Base-by-base conservation (phyloP, 2,888 invertebrate species). In the Megalurothrips usitatus region DNA sequence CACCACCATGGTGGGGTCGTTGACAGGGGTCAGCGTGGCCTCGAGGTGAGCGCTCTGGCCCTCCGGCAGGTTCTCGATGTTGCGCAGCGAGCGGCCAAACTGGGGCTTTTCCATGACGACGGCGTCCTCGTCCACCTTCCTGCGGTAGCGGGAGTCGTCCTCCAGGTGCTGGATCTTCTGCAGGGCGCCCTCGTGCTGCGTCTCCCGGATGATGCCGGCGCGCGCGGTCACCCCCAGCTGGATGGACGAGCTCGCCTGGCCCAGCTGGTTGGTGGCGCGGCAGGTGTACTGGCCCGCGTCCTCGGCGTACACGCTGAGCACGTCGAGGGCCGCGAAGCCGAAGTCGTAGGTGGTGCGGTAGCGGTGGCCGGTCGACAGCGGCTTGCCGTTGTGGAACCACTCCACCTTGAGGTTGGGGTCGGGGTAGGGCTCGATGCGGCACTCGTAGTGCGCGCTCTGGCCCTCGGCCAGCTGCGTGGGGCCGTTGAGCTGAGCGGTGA, bases 1-100 rank as follows among this genome's bases (percentile, higher is more conserved):
- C 14, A 99, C 97, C 84, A 94, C 93, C 98, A 99, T 98, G 12
- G 97, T 97, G 8, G 99, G 97, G 87, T 99, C 99, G 85, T 98
- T 98, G 63, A 98, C 96, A 0, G 99, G 99, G 0, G 97, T 96
- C 52, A 99, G 89, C 9, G 97, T 97, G 0, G 97, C 97, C 88
- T 98, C 98, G 84, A 98, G 89, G 87, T 98, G 98, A 82, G 96
- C 94, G 81, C 94, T 94, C 82, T 91, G 91, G 34, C 97, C 97
- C 89, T 98, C 98, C 17, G 93, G 90, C 23, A 96, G 91, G 85
- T 94, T 93, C 84, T 94, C 95, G 81, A 92, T 89, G 85, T 94
- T 96, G 86, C 95, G 95, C 84, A 98, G 88, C 11, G 96, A 95
- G 84, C 95, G 92, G 81, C 96, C 96, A 85, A 97, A 97, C 86